Evolutionary conservation across 1,140 invertebrate species (phyloP).

Genomic region (Apis cerana): DNA sequence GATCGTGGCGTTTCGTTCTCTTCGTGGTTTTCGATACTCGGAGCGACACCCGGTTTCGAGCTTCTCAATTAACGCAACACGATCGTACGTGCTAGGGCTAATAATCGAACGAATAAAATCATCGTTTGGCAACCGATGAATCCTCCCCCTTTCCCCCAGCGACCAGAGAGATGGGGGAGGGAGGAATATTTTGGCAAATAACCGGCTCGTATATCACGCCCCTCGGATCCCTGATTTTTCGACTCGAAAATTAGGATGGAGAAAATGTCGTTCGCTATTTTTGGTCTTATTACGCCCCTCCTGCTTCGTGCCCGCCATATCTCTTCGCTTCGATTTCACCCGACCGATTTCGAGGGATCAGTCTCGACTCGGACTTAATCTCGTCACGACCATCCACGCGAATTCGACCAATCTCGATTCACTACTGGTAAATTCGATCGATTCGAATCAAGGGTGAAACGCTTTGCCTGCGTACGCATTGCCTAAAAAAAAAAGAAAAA

Average conservation of each 20-base stretch:
- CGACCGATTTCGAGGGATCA: conserved; percentile 37
- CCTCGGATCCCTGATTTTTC: conserved; percentile 63
- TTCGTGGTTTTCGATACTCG: conserved; percentile 12
- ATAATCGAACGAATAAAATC: conserved; percentile 55
- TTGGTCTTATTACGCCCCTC: conserved; percentile 74
- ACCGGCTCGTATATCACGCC: conserved; percentile 69
- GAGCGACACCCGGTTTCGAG: neutral
- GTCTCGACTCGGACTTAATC: conserved; percentile 58
- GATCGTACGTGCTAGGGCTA: conserved; percentile 19
- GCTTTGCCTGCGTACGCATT: neutral
- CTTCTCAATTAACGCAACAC: conserved; percentile 55
- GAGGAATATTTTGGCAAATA: conserved; percentile 76
- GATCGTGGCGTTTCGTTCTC: no score
- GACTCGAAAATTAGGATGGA: conserved; percentile 65
- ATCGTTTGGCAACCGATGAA: conserved; percentile 74
- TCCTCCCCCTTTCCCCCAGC: conserved; percentile 34
- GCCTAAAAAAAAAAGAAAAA: no score
- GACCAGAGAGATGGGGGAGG: conserved; percentile 13
- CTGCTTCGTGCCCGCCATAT: conserved; percentile 40
- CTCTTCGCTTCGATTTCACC: conserved; percentile 15
- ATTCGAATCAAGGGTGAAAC: no score
- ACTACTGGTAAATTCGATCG: neutral
- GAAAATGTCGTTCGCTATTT: conserved; percentile 78
- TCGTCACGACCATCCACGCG: conserved; percentile 38
- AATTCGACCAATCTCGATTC: neutral